phyloP scores from a whole-genome alignment of 2,113 vertebrate genomes.

The Ascaphus truei region DNA sequence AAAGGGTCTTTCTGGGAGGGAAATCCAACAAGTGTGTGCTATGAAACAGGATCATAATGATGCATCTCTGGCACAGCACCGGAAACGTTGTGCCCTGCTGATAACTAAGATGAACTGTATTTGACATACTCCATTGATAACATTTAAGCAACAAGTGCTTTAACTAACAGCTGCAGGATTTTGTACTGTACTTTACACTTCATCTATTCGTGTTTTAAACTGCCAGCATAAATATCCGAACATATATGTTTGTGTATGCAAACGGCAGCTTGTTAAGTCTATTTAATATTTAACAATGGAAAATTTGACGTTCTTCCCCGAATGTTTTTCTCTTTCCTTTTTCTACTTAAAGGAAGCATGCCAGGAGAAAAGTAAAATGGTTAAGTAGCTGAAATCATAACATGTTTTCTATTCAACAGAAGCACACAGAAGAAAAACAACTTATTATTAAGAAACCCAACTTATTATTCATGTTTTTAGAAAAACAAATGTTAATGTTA shows the following conservation, averaged over 20 bases:
- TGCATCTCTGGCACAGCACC: background rate
- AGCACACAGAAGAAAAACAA: too few species aligned
- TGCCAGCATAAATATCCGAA: constrained; percentile 25
- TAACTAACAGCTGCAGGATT: background rate
- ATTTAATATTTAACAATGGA: constrained; percentile 28
- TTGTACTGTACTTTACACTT: constrained; percentile 1
- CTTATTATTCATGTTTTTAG: too few species aligned
- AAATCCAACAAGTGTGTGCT: background rate
- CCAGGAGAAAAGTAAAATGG: constrained; percentile 1
- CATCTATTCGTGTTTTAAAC: constrained; percentile 6
- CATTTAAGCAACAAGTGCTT: background rate
- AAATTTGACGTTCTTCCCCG: constrained; percentile 13
- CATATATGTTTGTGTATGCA: constrained; percentile 19
- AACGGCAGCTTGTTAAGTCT: constrained; percentile 4
- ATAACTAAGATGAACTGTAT: background rate
- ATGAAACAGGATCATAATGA: background rate
- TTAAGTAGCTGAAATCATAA: too few species aligned
- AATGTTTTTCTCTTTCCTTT: background rate
- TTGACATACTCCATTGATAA: background rate
- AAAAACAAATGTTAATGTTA: too few species aligned
- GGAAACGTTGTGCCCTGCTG: background rate
- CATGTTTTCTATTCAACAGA: too few species aligned
- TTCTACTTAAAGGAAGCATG: constrained; percentile 5
- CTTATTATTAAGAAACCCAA: too few species aligned
- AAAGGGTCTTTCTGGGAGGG: background rate